A percentile compares a stretch with the other conserved stretches of the same genome.
phyloP scores from a whole-genome alignment of 2,113 vertebrate genomes.

The Spheniscus mendiculus region DNA sequence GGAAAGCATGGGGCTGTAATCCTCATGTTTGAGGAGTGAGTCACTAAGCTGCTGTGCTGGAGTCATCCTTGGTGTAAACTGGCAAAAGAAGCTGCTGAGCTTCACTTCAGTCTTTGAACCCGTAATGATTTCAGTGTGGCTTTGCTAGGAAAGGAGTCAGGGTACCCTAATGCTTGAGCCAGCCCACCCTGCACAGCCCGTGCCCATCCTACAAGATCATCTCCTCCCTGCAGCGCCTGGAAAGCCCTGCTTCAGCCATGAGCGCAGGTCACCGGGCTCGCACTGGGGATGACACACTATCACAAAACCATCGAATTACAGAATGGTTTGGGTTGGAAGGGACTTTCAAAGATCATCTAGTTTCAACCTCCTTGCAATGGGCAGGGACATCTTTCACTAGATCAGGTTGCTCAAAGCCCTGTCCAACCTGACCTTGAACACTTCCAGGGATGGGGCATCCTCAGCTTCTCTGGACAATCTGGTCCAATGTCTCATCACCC shows the following conservation, averaged over 20 bases:
- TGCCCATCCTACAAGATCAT: neutral
- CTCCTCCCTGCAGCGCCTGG: fast-evolving
- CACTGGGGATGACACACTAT: neutral
- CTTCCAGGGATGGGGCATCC: neutral
- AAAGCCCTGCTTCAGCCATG: neutral
- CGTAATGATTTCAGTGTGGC: neutral
- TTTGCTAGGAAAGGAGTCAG: neutral
- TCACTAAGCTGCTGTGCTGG: conserved; percentile 20
- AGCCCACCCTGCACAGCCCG: neutral
- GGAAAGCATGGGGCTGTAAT: neutral
- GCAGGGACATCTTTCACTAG: neutral
- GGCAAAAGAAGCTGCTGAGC: neutral
- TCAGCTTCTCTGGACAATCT: neutral
- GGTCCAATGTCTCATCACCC: neutral
- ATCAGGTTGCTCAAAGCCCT: neutral
- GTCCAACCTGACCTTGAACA: neutral
- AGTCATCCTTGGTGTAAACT: neutral
- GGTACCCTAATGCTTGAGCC: neutral
- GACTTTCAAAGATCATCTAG: neutral
- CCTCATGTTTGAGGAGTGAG: neutral
- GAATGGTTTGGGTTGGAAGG: neutral
- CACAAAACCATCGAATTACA: neutral
- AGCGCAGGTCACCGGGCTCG: neutral
- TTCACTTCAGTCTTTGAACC: neutral
- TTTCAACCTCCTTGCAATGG: neutral